Conservation (phyloP, 2,113 vertebrate species). For the Lichenostomus cassidix region DNA sequence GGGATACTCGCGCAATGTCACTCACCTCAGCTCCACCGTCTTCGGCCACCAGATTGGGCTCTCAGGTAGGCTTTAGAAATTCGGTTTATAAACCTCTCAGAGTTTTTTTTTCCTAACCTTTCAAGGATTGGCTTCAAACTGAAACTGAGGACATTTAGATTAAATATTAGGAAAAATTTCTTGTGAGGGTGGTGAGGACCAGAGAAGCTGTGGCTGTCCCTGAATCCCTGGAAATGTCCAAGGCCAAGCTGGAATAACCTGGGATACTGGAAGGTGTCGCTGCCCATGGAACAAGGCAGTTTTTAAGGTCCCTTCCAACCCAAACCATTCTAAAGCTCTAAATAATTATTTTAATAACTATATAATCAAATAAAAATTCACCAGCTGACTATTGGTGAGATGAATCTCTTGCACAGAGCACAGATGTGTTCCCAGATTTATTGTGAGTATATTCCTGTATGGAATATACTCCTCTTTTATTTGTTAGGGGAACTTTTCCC, state of each 20-base stretch:
- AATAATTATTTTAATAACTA: background rate
- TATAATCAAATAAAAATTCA: background rate
- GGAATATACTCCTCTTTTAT: background rate
- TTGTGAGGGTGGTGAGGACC: background rate
- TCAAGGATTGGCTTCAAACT: background rate
- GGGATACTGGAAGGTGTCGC: background rate
- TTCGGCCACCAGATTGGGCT: conserved; percentile 93
- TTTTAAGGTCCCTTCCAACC: background rate
- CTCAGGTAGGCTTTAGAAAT: conserved; percentile 74
- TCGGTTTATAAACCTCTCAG: background rate
- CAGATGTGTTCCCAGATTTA: background rate
- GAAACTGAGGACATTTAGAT: background rate
- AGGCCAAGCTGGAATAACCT: background rate
- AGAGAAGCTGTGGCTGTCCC: background rate
- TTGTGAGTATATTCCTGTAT: background rate
- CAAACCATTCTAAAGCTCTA: background rate
- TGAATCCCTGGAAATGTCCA: background rate
- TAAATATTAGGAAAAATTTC: background rate
- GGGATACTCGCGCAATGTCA: conserved; percentile 95
- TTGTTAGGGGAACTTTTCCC: background rate
- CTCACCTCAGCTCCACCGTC: conserved; percentile 88
- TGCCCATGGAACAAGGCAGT: background rate
- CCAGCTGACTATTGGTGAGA: background rate
- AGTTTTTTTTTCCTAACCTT: background rate
- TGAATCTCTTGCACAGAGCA: background rate